A percentile compares a stretch with the other conserved stretches of the same genome.
Evolutionary conservation across 2,888 invertebrate species (phyloP).

Genomic region (Oxycera nigricornis): DNA sequence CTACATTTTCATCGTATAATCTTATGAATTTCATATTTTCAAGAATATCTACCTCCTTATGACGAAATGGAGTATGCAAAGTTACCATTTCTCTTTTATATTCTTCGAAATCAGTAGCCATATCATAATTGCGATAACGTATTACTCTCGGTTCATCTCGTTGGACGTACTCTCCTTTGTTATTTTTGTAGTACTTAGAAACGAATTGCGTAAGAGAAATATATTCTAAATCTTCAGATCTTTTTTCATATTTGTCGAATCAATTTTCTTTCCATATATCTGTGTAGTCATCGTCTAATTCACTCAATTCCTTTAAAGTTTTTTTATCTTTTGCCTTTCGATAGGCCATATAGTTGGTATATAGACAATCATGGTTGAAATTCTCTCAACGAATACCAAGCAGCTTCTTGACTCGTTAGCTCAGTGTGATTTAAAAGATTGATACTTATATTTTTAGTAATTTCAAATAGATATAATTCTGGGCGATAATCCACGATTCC

Average conservation of each 20-base stretch:
- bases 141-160: constrained; percentile 51
- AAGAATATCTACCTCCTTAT: constrained; percentile 47
- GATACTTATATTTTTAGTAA: constrained; percentile 46
- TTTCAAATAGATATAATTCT: constrained; percentile 51
- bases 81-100: constrained; percentile 52
- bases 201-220: constrained; percentile 54
- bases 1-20: constrained; percentile 47
- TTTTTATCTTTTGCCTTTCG: constrained; percentile 55
- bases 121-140: constrained; percentile 52
- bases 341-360: constrained; percentile 58
- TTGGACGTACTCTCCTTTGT: constrained; percentile 40
- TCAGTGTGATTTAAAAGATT: constrained; percentile 51
- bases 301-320: constrained; percentile 54
- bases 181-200: constrained; percentile 49
- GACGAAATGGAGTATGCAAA: constrained; percentile 53
- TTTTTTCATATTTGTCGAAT: constrained; percentile 54
- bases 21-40: constrained; percentile 46
- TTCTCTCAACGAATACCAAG: not conserved
- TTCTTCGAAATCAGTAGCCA: constrained; percentile 52
- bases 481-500: constrained; percentile 56
- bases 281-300: constrained; percentile 45
- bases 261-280: constrained; percentile 56
- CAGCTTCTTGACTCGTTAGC: not conserved
- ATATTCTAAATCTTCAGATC: constrained; percentile 52
- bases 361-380: constrained; percentile 51